Evolutionary conservation across 2,113 vertebrate species (phyloP).

Genomic region (Larimichthys polyactis): DNA sequence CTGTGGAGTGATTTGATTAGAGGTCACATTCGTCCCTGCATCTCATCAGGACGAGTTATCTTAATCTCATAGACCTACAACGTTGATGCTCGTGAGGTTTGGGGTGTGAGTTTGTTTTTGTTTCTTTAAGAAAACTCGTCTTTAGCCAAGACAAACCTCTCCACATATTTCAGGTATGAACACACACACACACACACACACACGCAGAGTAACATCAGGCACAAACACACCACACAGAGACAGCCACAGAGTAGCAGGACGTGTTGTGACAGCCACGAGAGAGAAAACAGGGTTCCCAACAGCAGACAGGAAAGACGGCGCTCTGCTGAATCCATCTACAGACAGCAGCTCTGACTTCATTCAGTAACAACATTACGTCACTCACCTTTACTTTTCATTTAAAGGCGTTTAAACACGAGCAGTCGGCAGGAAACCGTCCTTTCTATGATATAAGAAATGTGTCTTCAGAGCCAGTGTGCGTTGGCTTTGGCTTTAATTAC

Average conservation of each 20-base stretch:
- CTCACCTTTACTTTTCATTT: background rate
- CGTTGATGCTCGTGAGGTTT: background rate
- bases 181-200: background rate
- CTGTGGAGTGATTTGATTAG: background rate
- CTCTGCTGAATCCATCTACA: background rate
- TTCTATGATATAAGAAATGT: background rate
- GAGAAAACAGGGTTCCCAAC: slow-evolving; percentile 39
- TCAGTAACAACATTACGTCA: slow-evolving; percentile 19
- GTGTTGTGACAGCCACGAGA: slow-evolving; percentile 15
- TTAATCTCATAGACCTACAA: background rate
- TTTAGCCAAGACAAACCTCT: slow-evolving; percentile 2
- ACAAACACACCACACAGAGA: slow-evolving; percentile 31
- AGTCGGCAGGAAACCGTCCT: background rate
- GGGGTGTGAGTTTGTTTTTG: slow-evolving; percentile 8
- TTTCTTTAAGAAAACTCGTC: background rate
- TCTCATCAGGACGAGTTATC: background rate
- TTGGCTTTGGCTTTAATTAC: slow-evolving; percentile 7
- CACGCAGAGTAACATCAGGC: slow-evolving; percentile 14
- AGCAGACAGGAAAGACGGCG: background rate
- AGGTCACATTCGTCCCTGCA: background rate
- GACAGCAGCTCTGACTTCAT: background rate
- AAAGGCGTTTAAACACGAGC: background rate
- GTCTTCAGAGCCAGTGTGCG: background rate
- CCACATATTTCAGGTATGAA: background rate
- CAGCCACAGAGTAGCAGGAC: slow-evolving; percentile 27